These are phyloP conservation scores for Rhingia campestris DNA, from an alignment of 2,888 invertebrate genomes.

Conservation along the genomic window DNA sequence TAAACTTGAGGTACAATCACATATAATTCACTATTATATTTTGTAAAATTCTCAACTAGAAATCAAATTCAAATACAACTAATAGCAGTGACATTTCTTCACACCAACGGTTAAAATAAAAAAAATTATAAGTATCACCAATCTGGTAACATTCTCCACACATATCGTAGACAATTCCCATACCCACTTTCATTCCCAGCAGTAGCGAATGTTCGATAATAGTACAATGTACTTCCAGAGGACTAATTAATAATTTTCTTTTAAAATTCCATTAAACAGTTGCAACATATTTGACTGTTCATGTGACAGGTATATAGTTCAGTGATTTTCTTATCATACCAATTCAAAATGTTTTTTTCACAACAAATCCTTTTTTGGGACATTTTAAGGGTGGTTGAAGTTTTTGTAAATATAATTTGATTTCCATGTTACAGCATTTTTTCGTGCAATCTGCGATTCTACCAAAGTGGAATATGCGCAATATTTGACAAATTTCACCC, in stretches of 20 bases:
- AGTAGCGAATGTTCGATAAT: constrained; percentile 9
- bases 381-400: constrained; percentile 21
- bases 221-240: constrained; percentile 15
- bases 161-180: constrained; percentile 13
- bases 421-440: constrained; percentile 28
- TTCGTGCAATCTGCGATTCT: constrained; percentile 42
- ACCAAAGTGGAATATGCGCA: constrained; percentile 61
- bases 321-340: not conserved
- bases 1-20: not conserved
- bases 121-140: not conserved
- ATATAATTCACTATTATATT: not conserved
- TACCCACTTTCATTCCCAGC: not conserved
- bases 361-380: not conserved
- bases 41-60: too few relatives aligned
- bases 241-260: constrained; percentile 10
- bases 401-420: constrained; percentile 28
- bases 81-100: too few relatives aligned
- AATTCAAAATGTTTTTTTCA: not conserved
- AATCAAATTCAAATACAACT: too few relatives aligned
- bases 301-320: constrained; percentile 47
- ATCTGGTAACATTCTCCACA: not conserved
- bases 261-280: constrained; percentile 2
- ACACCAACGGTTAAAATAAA: too few relatives aligned
- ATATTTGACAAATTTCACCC: constrained; percentile 30
- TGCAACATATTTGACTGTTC: constrained; percentile 2